Conservation (phyloP, 2,888 invertebrate species). For the Trichacis sp. region DNA sequence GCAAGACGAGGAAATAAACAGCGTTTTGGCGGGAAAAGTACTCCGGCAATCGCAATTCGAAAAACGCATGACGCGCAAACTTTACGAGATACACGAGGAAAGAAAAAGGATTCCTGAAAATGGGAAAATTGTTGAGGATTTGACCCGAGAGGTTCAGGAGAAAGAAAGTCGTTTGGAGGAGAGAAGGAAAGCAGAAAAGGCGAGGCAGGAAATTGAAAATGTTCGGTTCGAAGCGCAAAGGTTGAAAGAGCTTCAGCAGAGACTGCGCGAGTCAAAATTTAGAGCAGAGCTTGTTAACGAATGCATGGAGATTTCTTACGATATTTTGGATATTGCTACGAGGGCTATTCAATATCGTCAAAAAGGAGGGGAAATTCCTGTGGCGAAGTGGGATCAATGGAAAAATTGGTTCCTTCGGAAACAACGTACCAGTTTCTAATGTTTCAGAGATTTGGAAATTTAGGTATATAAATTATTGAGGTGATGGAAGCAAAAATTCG, state of each 20-base stretch:
- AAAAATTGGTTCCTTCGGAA: background rate
- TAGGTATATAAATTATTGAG: too few species aligned
- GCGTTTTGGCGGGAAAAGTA: conserved; percentile 72
- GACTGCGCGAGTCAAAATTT: conserved; percentile 70
- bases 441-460: too few species aligned
- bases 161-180: conserved; percentile 68
- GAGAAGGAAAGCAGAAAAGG: conserved; percentile 63
- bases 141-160: conserved; percentile 71
- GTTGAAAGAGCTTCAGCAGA: conserved; percentile 70
- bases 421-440: too few species aligned
- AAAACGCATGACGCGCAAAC: conserved; percentile 75
- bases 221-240: conserved; percentile 47
- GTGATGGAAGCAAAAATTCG: too few species aligned
- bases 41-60: conserved; percentile 76
- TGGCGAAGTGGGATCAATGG: background rate
- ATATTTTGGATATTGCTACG: conserved; percentile 72
- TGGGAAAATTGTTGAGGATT: conserved; percentile 70
- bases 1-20: conserved; percentile 71
- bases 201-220: conserved; percentile 42
- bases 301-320: conserved; percentile 72
- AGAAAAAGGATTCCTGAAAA: conserved; percentile 72
- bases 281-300: conserved; percentile 53
- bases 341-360: conserved; percentile 59
- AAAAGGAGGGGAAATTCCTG: background rate
- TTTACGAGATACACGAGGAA: conserved; percentile 75